Conservation (phyloP, 2,113 vertebrate genomes). For the Rattus norvegicus region DNA sequence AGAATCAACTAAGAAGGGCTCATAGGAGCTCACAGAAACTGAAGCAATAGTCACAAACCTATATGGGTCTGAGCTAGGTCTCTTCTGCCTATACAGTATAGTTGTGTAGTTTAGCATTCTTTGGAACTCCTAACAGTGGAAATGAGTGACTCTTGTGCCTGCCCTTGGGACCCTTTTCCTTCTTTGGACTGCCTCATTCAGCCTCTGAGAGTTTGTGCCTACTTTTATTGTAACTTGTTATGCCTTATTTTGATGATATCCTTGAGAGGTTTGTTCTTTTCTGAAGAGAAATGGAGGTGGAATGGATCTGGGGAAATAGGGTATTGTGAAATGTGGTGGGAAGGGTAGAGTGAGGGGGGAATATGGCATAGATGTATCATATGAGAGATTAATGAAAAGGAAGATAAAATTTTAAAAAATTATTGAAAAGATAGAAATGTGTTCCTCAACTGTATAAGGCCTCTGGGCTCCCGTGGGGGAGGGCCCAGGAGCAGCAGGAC, state of each 20-base stretch:
- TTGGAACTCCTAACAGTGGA: background rate
- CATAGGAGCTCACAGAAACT: background rate
- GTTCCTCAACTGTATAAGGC: too few species aligned
- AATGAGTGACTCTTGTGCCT: too few species aligned
- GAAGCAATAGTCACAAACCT: background rate
- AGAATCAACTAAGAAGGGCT: background rate
- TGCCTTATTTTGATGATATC: background rate
- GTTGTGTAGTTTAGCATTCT: background rate
- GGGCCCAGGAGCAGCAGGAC: too few species aligned
- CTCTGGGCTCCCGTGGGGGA: too few species aligned
- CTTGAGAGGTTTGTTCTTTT: background rate
- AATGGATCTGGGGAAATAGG: background rate
- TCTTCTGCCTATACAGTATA: background rate
- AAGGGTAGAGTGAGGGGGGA: background rate
- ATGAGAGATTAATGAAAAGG: background rate
- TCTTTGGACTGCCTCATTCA: background rate
- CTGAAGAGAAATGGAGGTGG: background rate
- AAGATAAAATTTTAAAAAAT: background rate
- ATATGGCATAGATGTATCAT: background rate
- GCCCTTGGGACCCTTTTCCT: background rate
- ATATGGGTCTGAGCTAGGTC: background rate
- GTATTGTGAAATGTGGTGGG: rapidly evolving
- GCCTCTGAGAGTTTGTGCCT: background rate
- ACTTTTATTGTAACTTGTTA: background rate
- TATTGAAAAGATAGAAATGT: background rate